A percentile compares a stretch with the other conserved stretches of the same genome.
These are phyloP conservation scores for Henricia sp. DNA, from an alignment of 53 echinoderm and acorn worm species.

Conservation along the genomic window DNA sequence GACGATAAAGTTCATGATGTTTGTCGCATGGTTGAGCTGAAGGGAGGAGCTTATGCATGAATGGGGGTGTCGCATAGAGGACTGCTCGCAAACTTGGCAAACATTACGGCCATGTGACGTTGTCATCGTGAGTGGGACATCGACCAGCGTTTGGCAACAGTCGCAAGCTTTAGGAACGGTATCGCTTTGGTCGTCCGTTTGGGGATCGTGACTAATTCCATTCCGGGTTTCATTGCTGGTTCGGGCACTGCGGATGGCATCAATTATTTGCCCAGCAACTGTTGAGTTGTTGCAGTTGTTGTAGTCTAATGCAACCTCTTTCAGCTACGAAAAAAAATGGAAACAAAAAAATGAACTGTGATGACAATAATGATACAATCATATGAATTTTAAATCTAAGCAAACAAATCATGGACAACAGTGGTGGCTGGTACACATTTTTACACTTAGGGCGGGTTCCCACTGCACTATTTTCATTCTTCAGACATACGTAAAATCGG, in stretches of 20 bases:
- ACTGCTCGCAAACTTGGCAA: constrained; percentile 85
- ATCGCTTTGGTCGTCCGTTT: neutral
- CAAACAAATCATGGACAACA: too few relatives aligned
- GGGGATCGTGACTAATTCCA: neutral
- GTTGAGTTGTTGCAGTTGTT: constrained; percentile 72
- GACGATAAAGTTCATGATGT: constrained; percentile 17
- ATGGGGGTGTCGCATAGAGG: neutral
- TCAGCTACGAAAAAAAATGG: constrained; percentile 57
- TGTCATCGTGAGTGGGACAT: constrained; percentile 46
- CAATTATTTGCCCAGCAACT: constrained; percentile 15
- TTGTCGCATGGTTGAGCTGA: constrained; percentile 27
- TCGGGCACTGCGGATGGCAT: constrained; percentile 20
- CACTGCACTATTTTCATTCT: too few relatives aligned
- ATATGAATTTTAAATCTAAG: too few relatives aligned
- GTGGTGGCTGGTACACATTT: too few relatives aligned
- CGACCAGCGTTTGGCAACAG: constrained; percentile 85
- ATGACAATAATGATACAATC: too few relatives aligned
- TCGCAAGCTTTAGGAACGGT: constrained; percentile 10
- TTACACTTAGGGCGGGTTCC: too few relatives aligned
- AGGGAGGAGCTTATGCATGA: constrained; percentile 11
- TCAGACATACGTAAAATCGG: too few relatives aligned
- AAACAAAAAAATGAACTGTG: neutral
- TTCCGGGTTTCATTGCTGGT: neutral
- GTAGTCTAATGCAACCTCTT: constrained; percentile 82
- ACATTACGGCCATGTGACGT: constrained; percentile 68